Percentiles rank a stretch among this genome's conserved stretches.
These are phyloP conservation scores for Orius insidiosus DNA, from an alignment of 1,140 invertebrate genomes.

Conservation along the genomic window DNA sequence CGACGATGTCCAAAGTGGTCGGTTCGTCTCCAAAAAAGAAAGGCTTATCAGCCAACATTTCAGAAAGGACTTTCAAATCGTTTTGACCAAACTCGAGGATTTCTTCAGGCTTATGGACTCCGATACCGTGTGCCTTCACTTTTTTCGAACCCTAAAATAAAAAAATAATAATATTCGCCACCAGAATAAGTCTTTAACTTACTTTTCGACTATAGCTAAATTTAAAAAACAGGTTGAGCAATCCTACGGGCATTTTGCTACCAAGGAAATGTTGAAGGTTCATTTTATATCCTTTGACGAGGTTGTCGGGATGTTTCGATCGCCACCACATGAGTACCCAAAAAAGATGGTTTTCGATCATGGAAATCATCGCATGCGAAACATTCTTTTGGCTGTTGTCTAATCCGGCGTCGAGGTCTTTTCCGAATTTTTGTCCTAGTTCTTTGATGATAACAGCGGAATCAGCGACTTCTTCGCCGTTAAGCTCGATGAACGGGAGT, in stretches of 20 bases:
- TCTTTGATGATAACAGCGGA: constrained; percentile 78
- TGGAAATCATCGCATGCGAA: constrained; percentile 81
- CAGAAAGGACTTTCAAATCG: constrained; percentile 75
- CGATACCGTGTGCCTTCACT: constrained; percentile 81
- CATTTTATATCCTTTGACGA: constrained; percentile 76
- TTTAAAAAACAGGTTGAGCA: constrained; percentile 82
- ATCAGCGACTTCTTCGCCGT: constrained; percentile 83
- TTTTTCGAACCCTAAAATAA: constrained; percentile 60
- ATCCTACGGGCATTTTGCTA: constrained; percentile 66
- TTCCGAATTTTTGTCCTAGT: constrained; percentile 56
- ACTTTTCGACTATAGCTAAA: constrained; percentile 73
- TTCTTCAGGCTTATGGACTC: constrained; percentile 75
- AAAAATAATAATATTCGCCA: constrained; percentile 14
- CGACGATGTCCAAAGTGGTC: constrained; percentile 68
- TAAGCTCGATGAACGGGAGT: constrained; percentile 80
- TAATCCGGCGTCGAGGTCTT: constrained; percentile 62
- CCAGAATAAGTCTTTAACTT: constrained; percentile 27
- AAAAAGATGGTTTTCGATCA: constrained; percentile 84
- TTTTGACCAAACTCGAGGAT: constrained; percentile 76
- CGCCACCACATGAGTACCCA: constrained; percentile 81
- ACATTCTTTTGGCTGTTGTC: constrained; percentile 70
- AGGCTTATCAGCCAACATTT: constrained; percentile 73
- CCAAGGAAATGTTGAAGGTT: constrained; percentile 76
- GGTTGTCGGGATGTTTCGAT: constrained; percentile 65
- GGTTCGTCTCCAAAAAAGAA: constrained; percentile 91